A percentile compares a stretch with the other conserved stretches of the same genome.
Evolutionary conservation across 1,140 invertebrate species (phyloP).

Genomic region (Zaprionus tsacasi): DNA sequence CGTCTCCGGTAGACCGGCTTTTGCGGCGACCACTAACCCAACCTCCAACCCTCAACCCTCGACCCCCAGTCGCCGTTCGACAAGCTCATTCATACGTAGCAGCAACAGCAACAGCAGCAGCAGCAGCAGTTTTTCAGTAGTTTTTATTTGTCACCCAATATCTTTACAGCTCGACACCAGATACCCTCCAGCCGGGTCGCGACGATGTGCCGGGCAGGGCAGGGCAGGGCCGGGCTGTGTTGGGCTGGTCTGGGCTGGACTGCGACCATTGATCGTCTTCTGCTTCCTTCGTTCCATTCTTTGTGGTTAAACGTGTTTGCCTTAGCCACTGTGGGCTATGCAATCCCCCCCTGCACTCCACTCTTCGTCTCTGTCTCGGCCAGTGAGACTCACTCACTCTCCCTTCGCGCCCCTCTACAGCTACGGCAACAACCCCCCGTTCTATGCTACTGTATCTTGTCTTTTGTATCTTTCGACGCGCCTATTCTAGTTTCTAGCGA

Average conservation of each 20-base stretch:
- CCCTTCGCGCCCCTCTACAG: conserved; percentile 25
- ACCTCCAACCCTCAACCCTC: conserved; percentile 45
- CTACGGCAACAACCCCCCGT: conserved; percentile 43
- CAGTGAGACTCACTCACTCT: conserved; percentile 21
- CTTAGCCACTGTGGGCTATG: conserved; percentile 23
- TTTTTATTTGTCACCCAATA: conserved; percentile 84
- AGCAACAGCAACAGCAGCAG: conserved; percentile 31
- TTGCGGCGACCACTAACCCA: conserved; percentile 62
- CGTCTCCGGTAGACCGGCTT: conserved; percentile 68
- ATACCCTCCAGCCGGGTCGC: conserved; percentile 42
- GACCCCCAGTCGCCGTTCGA: conserved; percentile 36
- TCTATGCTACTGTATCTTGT: conserved; percentile 50
- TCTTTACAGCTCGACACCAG: conserved; percentile 80
- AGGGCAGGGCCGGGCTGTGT: neutral
- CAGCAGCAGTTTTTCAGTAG: conserved; percentile 79
- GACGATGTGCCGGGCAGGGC: conserved; percentile 20
- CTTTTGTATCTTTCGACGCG: conserved; percentile 32
- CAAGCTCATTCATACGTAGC: conserved; percentile 75
- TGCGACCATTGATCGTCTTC: conserved; percentile 77
- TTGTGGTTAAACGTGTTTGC: conserved; percentile 77
- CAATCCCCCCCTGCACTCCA: too few species aligned
- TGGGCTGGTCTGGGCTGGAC: conserved; percentile 15
- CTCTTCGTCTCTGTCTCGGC: conserved; percentile 41
- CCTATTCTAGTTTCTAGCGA: conserved; percentile 49
- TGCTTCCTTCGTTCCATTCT: conserved; percentile 79